A percentile compares a stretch with the other conserved stretches of the same genome.
Evolutionary conservation across 2,888 invertebrate genomes (phyloP).

Genomic region (Blera fallax): DNA sequence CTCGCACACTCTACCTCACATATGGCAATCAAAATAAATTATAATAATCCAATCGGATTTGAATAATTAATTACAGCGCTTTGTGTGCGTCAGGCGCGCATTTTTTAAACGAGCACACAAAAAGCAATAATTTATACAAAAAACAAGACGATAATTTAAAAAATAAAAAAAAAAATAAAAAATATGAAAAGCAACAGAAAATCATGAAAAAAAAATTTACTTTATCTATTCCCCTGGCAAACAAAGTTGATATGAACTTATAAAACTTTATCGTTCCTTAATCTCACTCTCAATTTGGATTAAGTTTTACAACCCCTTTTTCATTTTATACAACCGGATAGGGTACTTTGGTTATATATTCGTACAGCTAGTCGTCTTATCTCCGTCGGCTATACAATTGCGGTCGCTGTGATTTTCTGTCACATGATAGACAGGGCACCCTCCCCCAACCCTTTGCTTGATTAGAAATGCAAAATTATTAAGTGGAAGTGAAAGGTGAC

Average conservation of each 20-base stretch:
- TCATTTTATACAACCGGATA: conserved; percentile 2
- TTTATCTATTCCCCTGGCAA: conserved; percentile 5
- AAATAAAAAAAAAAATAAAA: background rate
- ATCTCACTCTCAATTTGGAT: conserved; percentile 66
- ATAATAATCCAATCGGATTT: conserved; percentile 83
- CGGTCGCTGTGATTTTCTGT: conserved; percentile 34
- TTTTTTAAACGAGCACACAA: conserved; percentile 14
- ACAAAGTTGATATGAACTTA: conserved; percentile 35
- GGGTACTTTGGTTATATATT: background rate
- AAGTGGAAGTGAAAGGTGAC: conserved; percentile 39
- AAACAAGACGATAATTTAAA: conserved; percentile 4
- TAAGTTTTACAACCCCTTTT: conserved; percentile 53
- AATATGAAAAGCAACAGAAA: too few relatives aligned
- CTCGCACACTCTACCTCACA: conserved; percentile 5
- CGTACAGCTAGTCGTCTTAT: background rate
- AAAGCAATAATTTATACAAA: conserved; percentile 35
- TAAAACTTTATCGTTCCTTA: conserved; percentile 47
- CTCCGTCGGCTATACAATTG: background rate
- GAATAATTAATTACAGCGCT: conserved; percentile 81
- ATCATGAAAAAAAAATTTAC: background rate
- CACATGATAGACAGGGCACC: conserved; percentile 45
- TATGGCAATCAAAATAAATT: conserved; percentile 80
- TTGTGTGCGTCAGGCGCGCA: conserved; percentile 45
- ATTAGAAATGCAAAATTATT: conserved; percentile 42
- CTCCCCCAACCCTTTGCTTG: conserved; percentile 1